Evolutionary conservation across 1,140 invertebrate genomes (phyloP), one percentile per base, ranked within the genome.

Genomic region (Anastatus disparis): DNA sequence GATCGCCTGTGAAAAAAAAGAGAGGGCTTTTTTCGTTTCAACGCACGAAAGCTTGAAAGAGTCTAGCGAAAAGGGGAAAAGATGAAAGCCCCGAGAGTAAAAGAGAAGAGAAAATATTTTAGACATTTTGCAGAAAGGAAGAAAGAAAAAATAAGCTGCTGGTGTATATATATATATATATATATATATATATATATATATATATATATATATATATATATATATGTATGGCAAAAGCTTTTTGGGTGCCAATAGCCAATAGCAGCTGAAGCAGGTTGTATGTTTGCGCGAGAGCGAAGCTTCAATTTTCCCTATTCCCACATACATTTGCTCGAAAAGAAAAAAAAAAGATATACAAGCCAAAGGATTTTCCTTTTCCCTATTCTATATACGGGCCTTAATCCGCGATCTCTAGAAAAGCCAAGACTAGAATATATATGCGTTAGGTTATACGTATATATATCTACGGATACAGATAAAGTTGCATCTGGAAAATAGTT

Each of bases 221-320:
- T n/a, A n/a, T n/a, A n/a, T n/a, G n/a, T n/a, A n/a, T n/a, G n/a
- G n/a, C n/a, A n/a, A n/a, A n/a, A 71, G 70, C 55, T 66, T n/a
- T n/a, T n/a, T n/a, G n/a, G n/a, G n/a, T 71, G 70, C 70, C 70
- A 65, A 71, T 65, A 66, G 70, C 70, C 70, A 71, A 71, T 71
- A 66, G 70, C 62, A 55, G 46, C 17, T 2, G 42, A 29, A 69
- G 58, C 67, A 58, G 52, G 59, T 70, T 61, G 61, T 52, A n/a
- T n/a, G n/a, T n/a, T n/a, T n/a, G n/a, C n/a, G n/a, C n/a, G n/a
- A n/a, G n/a, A n/a, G n/a, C n/a, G n/a, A n/a, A n/a, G 68, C 61
- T 64, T 38, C 67, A 62, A 62, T 63, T 70, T 70, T 70, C 48
- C 58, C 67, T 55, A 61, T 69, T 68, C 46, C 65, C 46, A 69